A percentile compares a stretch with the other conserved stretches of the same genome.
These are phyloP conservation scores for Agrochola macilenta DNA, from an alignment of 2,888 invertebrate genomes.

Conservation along the genomic window DNA sequence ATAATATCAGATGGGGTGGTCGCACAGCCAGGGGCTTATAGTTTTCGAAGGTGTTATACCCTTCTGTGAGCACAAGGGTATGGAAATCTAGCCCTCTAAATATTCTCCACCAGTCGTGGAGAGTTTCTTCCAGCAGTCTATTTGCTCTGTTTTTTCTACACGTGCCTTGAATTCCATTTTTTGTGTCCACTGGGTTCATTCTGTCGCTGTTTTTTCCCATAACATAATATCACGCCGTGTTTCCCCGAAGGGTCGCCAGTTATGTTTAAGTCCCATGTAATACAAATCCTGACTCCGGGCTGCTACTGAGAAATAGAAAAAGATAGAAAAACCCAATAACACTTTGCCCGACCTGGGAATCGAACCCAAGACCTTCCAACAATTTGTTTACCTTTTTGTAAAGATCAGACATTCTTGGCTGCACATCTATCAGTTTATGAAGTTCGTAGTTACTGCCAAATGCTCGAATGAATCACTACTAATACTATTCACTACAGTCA, in stretches of 20 bases:
- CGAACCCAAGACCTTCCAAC: neutral
- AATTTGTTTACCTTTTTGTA: neutral
- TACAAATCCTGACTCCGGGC: neutral
- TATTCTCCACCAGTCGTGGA: neutral
- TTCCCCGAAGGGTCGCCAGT: neutral
- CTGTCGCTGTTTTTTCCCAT: neutral
- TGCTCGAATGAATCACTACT: constrained; percentile 33
- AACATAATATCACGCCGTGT: neutral
- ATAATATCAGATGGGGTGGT: neutral
- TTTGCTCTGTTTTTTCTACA: neutral
- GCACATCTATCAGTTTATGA: neutral
- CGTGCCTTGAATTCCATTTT: neutral
- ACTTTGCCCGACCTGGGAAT: neutral
- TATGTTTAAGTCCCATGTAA: neutral
- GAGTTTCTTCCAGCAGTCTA: neutral
- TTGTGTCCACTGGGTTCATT: too few relatives aligned
- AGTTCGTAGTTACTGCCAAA: constrained; percentile 11
- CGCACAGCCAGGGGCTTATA: neutral
- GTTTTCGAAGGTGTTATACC: neutral
- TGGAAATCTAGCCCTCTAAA: neutral
- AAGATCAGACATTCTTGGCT: neutral
- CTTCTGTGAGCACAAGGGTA: neutral
- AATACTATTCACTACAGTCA: too few relatives aligned
- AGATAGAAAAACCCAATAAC: neutral
- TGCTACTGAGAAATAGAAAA: neutral